Evolutionary conservation across 2,797 vertebrate genomes (phyloP).

Genomic region (Coracias cyanogaster): DNA sequence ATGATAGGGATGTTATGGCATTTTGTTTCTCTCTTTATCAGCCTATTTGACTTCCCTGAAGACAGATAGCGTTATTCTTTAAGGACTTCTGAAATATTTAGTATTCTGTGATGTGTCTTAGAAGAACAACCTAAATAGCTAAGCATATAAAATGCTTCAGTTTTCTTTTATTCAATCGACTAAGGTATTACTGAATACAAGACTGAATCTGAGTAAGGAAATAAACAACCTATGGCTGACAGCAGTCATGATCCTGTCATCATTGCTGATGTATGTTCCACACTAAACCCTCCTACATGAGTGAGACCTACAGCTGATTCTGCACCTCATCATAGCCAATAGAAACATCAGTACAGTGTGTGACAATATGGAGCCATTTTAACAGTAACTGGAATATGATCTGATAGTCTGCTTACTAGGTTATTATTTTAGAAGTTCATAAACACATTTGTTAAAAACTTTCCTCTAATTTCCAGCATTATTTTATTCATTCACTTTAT

Average conservation of each 20-base stretch:
- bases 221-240: background rate
- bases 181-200: background rate
- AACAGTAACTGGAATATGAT: background rate
- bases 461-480: background rate
- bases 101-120: background rate
- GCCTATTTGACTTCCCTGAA: background rate
- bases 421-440: background rate
- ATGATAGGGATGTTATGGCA: background rate
- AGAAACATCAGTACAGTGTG: background rate
- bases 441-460: background rate
- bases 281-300: background rate
- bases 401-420: background rate
- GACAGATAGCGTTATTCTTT: background rate
- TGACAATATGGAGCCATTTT: background rate
- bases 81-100: constrained; percentile 10
- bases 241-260: background rate
- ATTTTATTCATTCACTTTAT: background rate
- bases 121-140: background rate
- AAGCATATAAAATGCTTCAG: background rate
- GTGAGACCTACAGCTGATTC: background rate
- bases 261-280: background rate
- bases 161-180: background rate
- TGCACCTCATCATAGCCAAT: background rate
- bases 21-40: constrained; percentile 7
- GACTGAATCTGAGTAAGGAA: background rate